Evolutionary conservation across 2,797 vertebrate species (phyloP).

Genomic region (Crax fasciolata): DNA sequence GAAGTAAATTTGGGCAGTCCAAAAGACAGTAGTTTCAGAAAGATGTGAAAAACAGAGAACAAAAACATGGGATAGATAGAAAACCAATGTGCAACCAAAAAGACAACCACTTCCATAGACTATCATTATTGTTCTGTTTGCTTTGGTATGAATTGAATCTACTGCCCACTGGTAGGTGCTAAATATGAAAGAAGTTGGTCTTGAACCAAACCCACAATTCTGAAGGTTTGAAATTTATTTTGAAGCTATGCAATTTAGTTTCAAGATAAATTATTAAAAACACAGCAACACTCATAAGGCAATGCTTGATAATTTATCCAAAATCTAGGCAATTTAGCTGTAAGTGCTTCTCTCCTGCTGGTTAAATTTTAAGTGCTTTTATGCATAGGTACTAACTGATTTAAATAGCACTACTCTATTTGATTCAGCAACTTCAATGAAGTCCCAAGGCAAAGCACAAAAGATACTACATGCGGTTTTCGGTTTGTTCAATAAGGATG

Average conservation of each 20-base stretch:
- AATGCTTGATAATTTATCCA: neutral
- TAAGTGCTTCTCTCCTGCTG: neutral
- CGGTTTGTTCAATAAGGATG: neutral
- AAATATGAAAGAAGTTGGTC: neutral
- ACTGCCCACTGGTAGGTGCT: neutral
- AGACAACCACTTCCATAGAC: neutral
- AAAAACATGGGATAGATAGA: neutral
- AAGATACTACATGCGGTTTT: accelerated
- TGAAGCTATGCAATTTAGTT: neutral
- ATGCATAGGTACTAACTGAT: neutral
- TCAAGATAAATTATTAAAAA: neutral
- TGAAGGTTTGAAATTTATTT: neutral
- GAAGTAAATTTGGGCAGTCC: neutral
- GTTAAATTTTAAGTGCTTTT: neutral
- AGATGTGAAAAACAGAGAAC: neutral
- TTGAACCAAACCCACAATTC: neutral
- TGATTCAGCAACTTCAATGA: neutral
- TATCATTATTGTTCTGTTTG: neutral
- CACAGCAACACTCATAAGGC: neutral
- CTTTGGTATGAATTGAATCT: neutral
- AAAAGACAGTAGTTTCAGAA: neutral
- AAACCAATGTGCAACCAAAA: neutral
- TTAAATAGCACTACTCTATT: neutral
- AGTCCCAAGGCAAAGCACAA: neutral
- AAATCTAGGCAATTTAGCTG: neutral